These are phyloP conservation scores for Holothuria glaberrima DNA, from an alignment of 35 echinoderm and acorn worm genomes.

Conservation along the genomic window DNA sequence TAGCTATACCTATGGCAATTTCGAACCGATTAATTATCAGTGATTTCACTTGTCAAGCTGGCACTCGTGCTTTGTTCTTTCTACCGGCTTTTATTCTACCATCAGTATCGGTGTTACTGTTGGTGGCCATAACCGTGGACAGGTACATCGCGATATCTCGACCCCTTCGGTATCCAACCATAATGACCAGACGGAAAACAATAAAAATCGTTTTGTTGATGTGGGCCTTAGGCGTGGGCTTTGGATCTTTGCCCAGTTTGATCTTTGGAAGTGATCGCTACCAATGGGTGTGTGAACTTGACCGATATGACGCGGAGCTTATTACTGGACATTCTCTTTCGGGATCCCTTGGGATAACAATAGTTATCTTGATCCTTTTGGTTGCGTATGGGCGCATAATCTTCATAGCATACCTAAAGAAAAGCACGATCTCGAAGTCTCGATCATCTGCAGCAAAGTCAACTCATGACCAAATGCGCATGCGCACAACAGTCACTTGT, in stretches of 20 bases:
- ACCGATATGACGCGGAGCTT: neutral
- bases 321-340: neutral
- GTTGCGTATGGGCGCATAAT: conserved; percentile 9
- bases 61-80: neutral
- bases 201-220: neutral
- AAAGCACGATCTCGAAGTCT: neutral
- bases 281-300: conserved; percentile 28
- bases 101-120: neutral
- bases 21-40: neutral
- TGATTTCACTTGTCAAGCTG: neutral
- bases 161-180: neutral
- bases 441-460: neutral
- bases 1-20: neutral
- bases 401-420: conserved; percentile 9
- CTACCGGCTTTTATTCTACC: neutral
- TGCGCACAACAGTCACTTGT: conserved; percentile 16
- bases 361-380: neutral
- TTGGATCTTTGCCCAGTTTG: neutral
- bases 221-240: neutral
- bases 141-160: conserved; percentile 34
- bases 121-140: conserved; percentile 3
- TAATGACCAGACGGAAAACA: neutral
- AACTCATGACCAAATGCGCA: neutral
- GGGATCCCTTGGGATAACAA: neutral
- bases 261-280: conserved; percentile 13